These are phyloP conservation scores for Onychomys torridus DNA, from an alignment of 2,797 vertebrate species.

Conservation along the genomic window DNA sequence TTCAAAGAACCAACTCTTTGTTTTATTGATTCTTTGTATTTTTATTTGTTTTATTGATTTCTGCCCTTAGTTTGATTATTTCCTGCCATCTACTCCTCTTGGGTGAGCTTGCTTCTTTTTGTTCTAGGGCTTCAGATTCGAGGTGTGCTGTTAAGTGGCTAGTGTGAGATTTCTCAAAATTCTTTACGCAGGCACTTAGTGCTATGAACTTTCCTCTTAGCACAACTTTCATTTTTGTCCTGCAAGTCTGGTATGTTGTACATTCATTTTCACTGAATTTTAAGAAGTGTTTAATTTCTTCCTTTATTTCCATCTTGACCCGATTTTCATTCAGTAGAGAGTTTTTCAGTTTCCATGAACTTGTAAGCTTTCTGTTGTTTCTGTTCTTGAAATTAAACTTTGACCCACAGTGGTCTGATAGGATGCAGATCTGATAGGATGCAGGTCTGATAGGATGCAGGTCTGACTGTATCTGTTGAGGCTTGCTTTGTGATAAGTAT, in stretches of 20 bases:
- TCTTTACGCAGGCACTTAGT: not conserved
- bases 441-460: not conserved
- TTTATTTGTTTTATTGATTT: not conserved
- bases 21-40: not conserved
- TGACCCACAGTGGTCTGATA: not conserved
- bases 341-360: not conserved
- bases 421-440: not conserved
- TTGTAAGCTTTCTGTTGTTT: not conserved
- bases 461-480: not conserved
- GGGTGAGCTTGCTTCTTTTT: not conserved
- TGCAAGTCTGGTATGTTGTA: not conserved
- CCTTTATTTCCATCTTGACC: too few species aligned
- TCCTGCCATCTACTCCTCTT: not conserved
- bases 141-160: not conserved
- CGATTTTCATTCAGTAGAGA: not conserved
- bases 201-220: not conserved
- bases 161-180: not conserved
- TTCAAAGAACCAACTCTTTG: not conserved
- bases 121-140: not conserved
- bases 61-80: not conserved
- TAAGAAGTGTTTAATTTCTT: not conserved
- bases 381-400: not conserved
- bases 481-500: not conserved
- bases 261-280: not conserved
- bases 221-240: not conserved